Evolutionary conservation across 2,797 vertebrate genomes (phyloP), one percentile per base, ranked within the genome.

Genomic region (Chrysocyon brachyurus): DNA sequence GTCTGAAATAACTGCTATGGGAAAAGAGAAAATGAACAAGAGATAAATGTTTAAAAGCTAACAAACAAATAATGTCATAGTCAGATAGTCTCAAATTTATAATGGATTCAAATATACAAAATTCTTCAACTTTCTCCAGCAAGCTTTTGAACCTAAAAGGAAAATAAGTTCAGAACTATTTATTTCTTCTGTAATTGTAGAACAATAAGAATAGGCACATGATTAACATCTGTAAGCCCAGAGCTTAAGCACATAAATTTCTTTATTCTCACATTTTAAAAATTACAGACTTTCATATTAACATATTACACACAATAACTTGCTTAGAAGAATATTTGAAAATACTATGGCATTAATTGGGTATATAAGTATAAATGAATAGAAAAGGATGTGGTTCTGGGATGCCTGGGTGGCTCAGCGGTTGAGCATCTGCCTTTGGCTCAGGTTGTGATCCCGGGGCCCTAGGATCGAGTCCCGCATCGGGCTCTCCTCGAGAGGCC

Each of bases 81-180:
- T 68, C 52, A 79, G 17, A 87, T 11, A 83, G 31, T 54, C 24
- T 95, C 40, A 89, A 93, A 88, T 84, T 90, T 88, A 31, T 73
- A 79, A 84, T 33, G 19, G 17, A 75, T n/a, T 46, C 82, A 93
- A 92, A 33, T 40, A 52, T 24, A 61, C 19, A 90, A 77, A 90
- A 90, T 57, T 87, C 7, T 73, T 81, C 31, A 24, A 31, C 77
- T 92, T 86, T 61, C 81, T 87, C 59, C 14, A 90, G 19, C 49
- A 96, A 72, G 33, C 81, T 83, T 81, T 87, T 46, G 33, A 97
- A 95, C 11, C 22, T 72, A 90, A 56, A 90, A 82, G 52, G n/a
- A 72, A 97, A 89, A 24, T 11, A 83, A 87, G 12, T 46, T 70
- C 28, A 83, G 36, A 5, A 61, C 46, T 90, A 96, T 21, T 88